Evolutionary conservation across 2,888 invertebrate genomes (phyloP).

Genomic region (Agonopterix subpropinquella): DNA sequence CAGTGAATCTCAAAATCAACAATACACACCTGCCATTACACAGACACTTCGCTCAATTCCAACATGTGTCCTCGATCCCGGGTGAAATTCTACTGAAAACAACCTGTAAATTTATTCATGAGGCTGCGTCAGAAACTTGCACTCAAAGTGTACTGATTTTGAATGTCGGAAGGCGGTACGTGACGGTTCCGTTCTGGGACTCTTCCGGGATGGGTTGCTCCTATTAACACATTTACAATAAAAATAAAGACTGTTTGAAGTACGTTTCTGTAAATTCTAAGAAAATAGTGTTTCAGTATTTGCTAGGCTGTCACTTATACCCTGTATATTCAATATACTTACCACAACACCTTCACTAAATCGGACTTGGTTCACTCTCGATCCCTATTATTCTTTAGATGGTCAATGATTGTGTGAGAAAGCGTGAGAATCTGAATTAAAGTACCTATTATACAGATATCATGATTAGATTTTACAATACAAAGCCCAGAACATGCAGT

Average conservation of each 20-base stretch:
- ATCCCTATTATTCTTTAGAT: too few species aligned
- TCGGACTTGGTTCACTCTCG: too few species aligned
- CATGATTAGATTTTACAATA: too few species aligned
- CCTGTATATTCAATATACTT: too few species aligned
- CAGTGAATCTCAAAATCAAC: too few species aligned
- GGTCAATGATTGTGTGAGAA: too few species aligned
- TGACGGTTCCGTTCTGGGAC: slow-evolving; percentile 28
- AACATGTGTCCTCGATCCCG: not conserved
- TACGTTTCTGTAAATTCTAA: not conserved
- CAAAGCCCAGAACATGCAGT: too few species aligned
- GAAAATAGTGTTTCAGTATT: too few species aligned
- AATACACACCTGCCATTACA: not conserved
- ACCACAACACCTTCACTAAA: too few species aligned
- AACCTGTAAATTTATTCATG: slow-evolving; percentile 38
- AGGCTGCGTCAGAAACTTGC: slow-evolving; percentile 26
- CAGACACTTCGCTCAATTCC: not conserved
- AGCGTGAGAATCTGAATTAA: too few species aligned
- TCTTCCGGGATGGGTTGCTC: slow-evolving; percentile 13
- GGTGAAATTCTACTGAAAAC: slow-evolving; percentile 16
- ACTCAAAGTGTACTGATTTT: slow-evolving; percentile 33
- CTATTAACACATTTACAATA: not conserved
- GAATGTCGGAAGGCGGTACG: slow-evolving; percentile 32
- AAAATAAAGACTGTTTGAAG: not conserved
- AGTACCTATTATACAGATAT: too few species aligned
- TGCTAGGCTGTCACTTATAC: too few species aligned